These are phyloP conservation scores for Echinometra lucunter DNA, from an alignment of 53 echinoderm and acorn worm genomes.

Conservation along the genomic window DNA sequence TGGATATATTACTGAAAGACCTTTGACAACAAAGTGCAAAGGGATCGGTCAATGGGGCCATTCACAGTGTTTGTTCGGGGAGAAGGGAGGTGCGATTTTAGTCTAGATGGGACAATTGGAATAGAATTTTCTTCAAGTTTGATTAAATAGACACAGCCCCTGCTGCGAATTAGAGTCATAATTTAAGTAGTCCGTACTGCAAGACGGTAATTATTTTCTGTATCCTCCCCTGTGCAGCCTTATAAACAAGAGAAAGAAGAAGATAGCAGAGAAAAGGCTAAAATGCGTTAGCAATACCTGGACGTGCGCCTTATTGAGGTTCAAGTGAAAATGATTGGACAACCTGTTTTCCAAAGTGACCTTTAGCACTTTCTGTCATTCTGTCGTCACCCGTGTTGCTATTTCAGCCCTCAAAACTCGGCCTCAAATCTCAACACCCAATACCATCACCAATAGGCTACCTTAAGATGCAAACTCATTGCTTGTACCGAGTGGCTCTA, in stretches of 20 bases:
- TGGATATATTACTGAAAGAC: neutral
- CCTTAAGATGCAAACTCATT: neutral
- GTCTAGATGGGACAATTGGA: neutral
- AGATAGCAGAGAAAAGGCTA: too few species aligned
- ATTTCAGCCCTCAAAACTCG: slow-evolving; percentile 7
- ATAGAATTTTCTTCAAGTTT: neutral
- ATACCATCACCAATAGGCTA: neutral
- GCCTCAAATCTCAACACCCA: neutral
- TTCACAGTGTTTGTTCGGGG: neutral
- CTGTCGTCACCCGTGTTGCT: slow-evolving; percentile 39
- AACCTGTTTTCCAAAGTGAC: slow-evolving; percentile 6
- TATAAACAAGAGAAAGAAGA: too few species aligned
- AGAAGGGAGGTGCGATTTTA: neutral
- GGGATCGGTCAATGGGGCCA: neutral
- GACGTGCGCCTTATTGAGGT: too few species aligned
- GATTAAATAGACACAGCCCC: neutral
- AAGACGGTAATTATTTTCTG: too few species aligned
- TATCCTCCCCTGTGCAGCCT: neutral
- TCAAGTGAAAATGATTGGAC: neutral
- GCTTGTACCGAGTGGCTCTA: slow-evolving; percentile 1
- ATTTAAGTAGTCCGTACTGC: too few species aligned
- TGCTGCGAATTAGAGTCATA: too few species aligned
- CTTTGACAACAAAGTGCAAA: neutral
- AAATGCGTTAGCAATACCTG: too few species aligned
- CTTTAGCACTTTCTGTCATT: slow-evolving; percentile 35